Evolutionary conservation across 2,797 vertebrate genomes (phyloP).

Genomic region (Phataginus tricuspis): DNA sequence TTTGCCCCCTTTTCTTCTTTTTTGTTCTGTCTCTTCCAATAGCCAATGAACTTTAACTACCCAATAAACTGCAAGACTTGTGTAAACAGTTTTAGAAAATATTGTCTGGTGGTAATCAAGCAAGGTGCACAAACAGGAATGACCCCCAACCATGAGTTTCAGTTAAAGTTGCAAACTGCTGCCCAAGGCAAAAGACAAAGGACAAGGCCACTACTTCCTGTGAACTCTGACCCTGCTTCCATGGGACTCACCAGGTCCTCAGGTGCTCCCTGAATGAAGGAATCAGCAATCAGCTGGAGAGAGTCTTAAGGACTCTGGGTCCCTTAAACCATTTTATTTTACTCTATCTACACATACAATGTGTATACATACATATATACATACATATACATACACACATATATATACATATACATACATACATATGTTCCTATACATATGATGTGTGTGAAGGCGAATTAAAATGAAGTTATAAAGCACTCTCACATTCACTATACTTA

Average conservation of each 20-base stretch:
- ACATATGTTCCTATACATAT: background rate
- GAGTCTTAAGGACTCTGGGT: background rate
- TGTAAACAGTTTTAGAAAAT: background rate
- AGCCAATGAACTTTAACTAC: background rate
- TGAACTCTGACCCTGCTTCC: background rate
- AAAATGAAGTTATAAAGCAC: background rate
- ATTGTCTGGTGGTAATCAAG: background rate
- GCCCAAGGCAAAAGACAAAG: background rate
- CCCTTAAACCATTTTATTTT: slow-evolving; percentile 4
- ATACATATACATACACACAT: background rate
- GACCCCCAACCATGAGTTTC: background rate
- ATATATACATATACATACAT: background rate
- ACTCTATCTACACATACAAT: background rate
- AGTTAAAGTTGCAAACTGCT: background rate
- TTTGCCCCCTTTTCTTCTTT: background rate
- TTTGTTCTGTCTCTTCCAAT: background rate
- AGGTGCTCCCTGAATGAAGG: background rate
- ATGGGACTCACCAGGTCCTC: background rate
- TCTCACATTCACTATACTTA: background rate
- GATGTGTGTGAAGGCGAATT: background rate
- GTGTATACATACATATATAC: background rate
- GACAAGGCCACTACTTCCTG: too few relatives aligned
- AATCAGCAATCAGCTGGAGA: background rate
- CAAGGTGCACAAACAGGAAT: background rate
- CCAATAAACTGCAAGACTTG: background rate